These are phyloP conservation scores for Psammodynastes pulverulentus DNA, from an alignment of 2,113 vertebrate species.

Conservation along the genomic window DNA sequence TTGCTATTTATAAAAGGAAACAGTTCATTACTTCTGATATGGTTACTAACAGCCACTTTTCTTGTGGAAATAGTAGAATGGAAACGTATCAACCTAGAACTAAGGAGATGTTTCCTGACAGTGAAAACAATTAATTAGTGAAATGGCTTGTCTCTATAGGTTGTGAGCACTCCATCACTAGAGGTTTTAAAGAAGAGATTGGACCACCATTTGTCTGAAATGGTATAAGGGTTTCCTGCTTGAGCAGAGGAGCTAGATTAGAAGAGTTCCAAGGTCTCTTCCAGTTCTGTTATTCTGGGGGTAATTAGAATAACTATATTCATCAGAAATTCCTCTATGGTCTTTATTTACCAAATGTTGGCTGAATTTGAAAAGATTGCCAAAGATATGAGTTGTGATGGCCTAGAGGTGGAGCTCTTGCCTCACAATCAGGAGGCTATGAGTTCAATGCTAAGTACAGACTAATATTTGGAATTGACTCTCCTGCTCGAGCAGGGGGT, in stretches of 20 bases:
- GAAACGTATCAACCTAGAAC: not conserved
- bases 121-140: not conserved
- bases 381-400: no score
- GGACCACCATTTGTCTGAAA: not conserved
- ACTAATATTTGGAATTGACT: no score
- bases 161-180: not conserved
- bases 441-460: no score
- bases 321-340: not conserved
- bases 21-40: not conserved
- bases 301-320: constrained; percentile 6
- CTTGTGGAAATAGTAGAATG: constrained; percentile 6
- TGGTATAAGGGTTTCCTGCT: not conserved
- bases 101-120: not conserved
- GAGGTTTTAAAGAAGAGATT: not conserved
- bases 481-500: no score
- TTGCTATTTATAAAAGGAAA: constrained; percentile 24
- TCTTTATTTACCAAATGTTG: not conserved
- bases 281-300: not conserved
- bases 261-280: not conserved
- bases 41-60: not conserved
- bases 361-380: not conserved
- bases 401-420: no score
- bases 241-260: not conserved
- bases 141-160: not conserved
- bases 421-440: no score